Evolutionary conservation across 2,113 vertebrate species (phyloP).

Genomic region (Megaceryle torquata): DNA sequence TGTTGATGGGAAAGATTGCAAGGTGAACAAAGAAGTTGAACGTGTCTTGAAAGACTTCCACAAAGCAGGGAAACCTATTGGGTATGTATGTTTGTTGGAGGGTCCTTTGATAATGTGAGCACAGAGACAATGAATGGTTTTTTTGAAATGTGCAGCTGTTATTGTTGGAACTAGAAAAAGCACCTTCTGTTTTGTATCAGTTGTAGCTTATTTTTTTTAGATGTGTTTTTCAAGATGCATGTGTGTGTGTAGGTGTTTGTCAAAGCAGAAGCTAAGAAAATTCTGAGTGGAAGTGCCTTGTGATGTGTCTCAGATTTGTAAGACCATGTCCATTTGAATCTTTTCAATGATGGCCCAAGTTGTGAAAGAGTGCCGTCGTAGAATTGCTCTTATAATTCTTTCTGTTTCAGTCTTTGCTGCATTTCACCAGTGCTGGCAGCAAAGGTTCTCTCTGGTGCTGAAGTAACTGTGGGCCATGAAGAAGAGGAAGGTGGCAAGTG

Average conservation of each 20-base stretch:
- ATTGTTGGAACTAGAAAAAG: background rate
- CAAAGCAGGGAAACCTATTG: slow-evolving; percentile 84
- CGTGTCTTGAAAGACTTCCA: slow-evolving; percentile 85
- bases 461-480: slow-evolving; percentile 88
- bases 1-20: slow-evolving; percentile 83
- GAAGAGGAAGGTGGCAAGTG: slow-evolving; percentile 85
- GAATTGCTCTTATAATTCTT: background rate
- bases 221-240: background rate
- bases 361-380: background rate
- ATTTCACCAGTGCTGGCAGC: slow-evolving; percentile 87
- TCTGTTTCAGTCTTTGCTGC: slow-evolving; percentile 77
- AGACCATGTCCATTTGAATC: background rate
- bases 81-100: slow-evolving; percentile 62
- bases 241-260: background rate
- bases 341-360: background rate
- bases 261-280: background rate
- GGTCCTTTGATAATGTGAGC: background rate
- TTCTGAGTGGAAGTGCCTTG: background rate
- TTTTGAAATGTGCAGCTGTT: background rate
- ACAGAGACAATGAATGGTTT: background rate
- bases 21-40: slow-evolving; percentile 80
- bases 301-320: background rate
- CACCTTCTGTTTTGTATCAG: background rate
- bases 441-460: slow-evolving; percentile 80
- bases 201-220: background rate